Evolutionary conservation across 2,113 vertebrate species (phyloP), one percentile per base, ranked within the genome.

Genomic region (Excalfactoria chinensis): DNA sequence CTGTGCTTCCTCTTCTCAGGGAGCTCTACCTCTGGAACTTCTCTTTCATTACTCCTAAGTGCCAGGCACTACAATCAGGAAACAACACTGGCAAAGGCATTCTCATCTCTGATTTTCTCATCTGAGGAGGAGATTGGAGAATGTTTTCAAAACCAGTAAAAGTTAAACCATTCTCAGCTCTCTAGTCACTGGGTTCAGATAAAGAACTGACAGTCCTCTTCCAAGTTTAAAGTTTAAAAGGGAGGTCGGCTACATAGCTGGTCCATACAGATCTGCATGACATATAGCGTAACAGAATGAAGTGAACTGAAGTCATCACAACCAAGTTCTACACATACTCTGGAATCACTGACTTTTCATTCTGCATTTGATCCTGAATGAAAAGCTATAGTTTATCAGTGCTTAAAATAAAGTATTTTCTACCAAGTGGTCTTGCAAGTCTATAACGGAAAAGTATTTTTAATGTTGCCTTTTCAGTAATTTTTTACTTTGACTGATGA

Each of bases 401-500:
- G 58, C 28, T 79, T 41, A 43, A 76, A 85, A 46, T 66, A 22
- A 68, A 41, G 4, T 53, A 43, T 87, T 94, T 76, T 72, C 21
- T 78, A 10, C 34, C 35, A 93, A n/a, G 0, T 74, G 5, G 7
- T 84, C 43, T 72, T 79, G 37, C 34, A 92, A 90, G 32, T 21
- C 43, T 32, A 4, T 35, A 92, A 43, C 0, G 0, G 7, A 23
- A 67, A 26, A 58, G 2, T 53, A 11, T n/a, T 12, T 40, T 80
- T 83, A 93, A 2, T 76, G 35, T 5, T 82, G 20, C 8, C 20
- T 86, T 88, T 81, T 74, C 19, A 48, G 62, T 62, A 35, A 68
- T 92, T 75, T 88, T 93, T 92, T 70, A 87, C 62, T 94, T 90
- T 93, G 88, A 96, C 71, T 91, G 80, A 94, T 95, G 79, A 66